Conservation (phyloP, 2,888 invertebrate genomes). For the Electrophaes corylata region DNA sequence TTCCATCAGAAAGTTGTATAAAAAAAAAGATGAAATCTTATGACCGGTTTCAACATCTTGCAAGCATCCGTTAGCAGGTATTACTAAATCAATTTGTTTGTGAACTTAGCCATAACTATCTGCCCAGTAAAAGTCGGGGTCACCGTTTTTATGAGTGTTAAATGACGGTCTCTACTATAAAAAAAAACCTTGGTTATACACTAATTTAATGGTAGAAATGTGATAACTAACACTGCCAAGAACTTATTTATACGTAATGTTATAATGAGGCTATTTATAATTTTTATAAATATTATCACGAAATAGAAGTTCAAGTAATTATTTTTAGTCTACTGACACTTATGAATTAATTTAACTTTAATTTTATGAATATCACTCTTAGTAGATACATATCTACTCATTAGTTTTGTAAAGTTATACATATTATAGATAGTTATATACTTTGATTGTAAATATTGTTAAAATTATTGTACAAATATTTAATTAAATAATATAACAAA, state of each 20-base stretch:
- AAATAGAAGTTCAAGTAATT: too few relatives aligned
- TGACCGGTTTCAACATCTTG: too few relatives aligned
- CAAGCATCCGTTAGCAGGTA: too few relatives aligned
- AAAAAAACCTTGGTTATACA: slow-evolving; percentile 1
- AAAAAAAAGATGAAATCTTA: too few relatives aligned
- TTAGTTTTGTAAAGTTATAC: background rate
- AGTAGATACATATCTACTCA: background rate
- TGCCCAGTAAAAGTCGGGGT: background rate
- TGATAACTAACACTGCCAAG: slow-evolving; percentile 32
- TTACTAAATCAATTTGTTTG: too few relatives aligned
- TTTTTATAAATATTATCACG: background rate
- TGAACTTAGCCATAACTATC: too few relatives aligned
- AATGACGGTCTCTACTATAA: background rate
- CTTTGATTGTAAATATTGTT: slow-evolving; percentile 31
- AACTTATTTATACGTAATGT: slow-evolving; percentile 24
- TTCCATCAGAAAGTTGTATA: too few relatives aligned
- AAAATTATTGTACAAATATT: slow-evolving; percentile 28
- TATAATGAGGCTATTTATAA: background rate
- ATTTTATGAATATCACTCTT: background rate
- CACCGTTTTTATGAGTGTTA: background rate
- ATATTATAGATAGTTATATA: background rate
- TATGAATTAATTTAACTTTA: too few relatives aligned
- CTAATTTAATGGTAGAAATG: slow-evolving; percentile 22
- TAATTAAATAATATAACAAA: slow-evolving; percentile 24
- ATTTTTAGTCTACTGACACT: too few relatives aligned